A percentile compares a stretch with the other conserved stretches of the same genome.
Conservation (phyloP, 2,888 invertebrate species). For the Notodonta ziczac region DNA sequence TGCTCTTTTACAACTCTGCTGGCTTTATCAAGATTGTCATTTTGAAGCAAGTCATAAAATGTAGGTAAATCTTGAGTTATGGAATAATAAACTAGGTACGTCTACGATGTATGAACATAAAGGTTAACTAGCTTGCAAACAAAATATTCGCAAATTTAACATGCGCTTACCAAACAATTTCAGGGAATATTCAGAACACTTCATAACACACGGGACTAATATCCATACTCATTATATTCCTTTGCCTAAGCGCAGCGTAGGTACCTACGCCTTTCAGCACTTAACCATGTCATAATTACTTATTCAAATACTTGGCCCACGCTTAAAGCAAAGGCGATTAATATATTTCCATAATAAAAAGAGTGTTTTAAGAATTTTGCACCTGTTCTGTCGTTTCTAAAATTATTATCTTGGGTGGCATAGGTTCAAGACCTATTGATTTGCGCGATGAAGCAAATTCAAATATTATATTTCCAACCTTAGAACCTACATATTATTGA, state of each 20-base stretch:
- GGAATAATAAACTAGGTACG: background rate
- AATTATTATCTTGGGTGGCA: too few relatives aligned
- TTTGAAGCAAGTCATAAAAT: background rate
- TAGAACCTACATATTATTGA: too few relatives aligned
- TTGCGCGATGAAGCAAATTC: too few relatives aligned
- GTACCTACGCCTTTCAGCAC: conserved; percentile 22
- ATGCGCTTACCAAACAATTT: conserved; percentile 27
- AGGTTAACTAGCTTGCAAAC: conserved; percentile 19
- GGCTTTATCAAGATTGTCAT: background rate
- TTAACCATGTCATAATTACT: conserved; percentile 36
- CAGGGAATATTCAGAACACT: conserved; percentile 24
- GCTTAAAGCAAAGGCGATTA: conserved; percentile 41
- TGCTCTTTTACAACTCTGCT: background rate
- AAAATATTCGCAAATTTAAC: conserved; percentile 24
- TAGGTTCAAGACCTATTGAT: too few relatives aligned
- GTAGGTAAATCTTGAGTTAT: background rate
- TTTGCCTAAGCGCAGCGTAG: conserved; percentile 31
- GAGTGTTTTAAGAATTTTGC: conserved; percentile 13
- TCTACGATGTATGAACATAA: conserved; percentile 4
- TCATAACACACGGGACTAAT: conserved; percentile 16
- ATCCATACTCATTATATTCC: conserved; percentile 33
- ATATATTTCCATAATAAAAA: conserved; percentile 31
- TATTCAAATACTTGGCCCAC: conserved; percentile 46
- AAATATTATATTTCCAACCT: too few relatives aligned
- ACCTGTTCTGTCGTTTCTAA: background rate